Percentiles rank a stretch among this genome's conserved stretches.
phyloP scores from a whole-genome alignment of 2,888 invertebrate genomes.

The Ernsta delagoae region DNA sequence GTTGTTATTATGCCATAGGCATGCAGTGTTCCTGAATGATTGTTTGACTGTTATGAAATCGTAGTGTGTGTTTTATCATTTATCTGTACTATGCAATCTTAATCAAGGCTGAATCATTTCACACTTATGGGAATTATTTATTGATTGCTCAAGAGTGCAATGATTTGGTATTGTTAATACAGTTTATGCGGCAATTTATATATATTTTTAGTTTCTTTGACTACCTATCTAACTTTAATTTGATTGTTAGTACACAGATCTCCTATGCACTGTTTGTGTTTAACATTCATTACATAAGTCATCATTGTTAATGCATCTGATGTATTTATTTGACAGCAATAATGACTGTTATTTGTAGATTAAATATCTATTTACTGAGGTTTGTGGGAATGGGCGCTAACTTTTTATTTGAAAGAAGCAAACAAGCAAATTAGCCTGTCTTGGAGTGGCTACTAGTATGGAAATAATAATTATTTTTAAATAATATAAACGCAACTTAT shows the following conservation, averaged over 20 bases:
- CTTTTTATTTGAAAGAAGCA: not conserved
- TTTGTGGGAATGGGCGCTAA: not conserved
- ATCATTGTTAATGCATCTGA: not conserved
- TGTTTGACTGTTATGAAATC: conserved; percentile 50
- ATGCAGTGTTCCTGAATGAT: conserved; percentile 51
- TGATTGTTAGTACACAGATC: not conserved
- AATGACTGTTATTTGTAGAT: not conserved
- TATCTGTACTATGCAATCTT: conserved; percentile 31
- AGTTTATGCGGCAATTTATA: not conserved
- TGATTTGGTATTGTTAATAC: not conserved
- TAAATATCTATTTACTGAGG: not conserved
- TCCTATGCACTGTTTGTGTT: not conserved
- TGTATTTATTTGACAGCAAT: not conserved
- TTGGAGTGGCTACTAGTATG: not conserved
- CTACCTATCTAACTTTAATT: not conserved
- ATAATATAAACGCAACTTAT: not conserved
- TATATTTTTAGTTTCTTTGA: not conserved
- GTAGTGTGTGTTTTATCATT: conserved; percentile 48
- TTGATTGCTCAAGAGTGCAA: not conserved
- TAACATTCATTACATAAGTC: too few relatives aligned
- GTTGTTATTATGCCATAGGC: conserved; percentile 49
- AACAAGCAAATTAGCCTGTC: not conserved
- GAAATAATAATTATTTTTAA: not conserved
- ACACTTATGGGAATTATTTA: conserved; percentile 7
- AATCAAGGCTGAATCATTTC: conserved; percentile 25